Base-by-base conservation (phyloP, 2,113 vertebrate genomes). In the Ailuropoda melanoleuca region DNA sequence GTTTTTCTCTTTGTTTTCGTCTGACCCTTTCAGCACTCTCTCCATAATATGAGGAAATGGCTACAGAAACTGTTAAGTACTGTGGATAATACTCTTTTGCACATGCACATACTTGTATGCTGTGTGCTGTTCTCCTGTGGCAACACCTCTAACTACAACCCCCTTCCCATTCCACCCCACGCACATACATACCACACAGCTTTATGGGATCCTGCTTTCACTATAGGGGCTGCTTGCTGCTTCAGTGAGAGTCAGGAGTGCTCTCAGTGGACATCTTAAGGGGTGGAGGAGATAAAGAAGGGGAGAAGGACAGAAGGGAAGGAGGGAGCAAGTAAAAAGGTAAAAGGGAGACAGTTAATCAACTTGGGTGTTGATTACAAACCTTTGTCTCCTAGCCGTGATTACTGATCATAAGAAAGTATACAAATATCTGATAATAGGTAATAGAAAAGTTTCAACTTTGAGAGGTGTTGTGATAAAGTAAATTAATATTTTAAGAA, bases 401-500 rank as follows among this genome's bases (percentile, higher is more conserved):
- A 74, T 60, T 88, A 91, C 12, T 50, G 37, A 86, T 85, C 17
- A 0, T 95, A 83, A 87, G n/a, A 75, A 95, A 80, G 13, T 85
- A 21, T 80, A 21, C 24, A 34, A 56, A 43, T 96, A 87, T 92
- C 15, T 90, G 66, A 29, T 17, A 74, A 74, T 34, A 68, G 34
- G 87, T 88, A 78, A 12, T 84, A 78, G 37, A 74, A 60, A 92
- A 95, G 23, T 74, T 60, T 83, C 90, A 80, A 29, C 4, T 94
- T 88, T 88, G 34, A 97, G 26, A 88, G 39, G 3, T 64, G 77
- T 82, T 90, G 1, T 87, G 64, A 46, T 46, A 80, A 89, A 92
- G 26, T 84, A 93, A 90, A 70, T 53, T 91, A 86, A 19, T 89
- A 96, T 83, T 94, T 93, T 86, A 93, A 93, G 82, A 74, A 13